Percentiles rank a stretch among this genome's conserved stretches.
phyloP scores from a whole-genome alignment of 2,113 vertebrate genomes.

The Xerus inauris region DNA sequence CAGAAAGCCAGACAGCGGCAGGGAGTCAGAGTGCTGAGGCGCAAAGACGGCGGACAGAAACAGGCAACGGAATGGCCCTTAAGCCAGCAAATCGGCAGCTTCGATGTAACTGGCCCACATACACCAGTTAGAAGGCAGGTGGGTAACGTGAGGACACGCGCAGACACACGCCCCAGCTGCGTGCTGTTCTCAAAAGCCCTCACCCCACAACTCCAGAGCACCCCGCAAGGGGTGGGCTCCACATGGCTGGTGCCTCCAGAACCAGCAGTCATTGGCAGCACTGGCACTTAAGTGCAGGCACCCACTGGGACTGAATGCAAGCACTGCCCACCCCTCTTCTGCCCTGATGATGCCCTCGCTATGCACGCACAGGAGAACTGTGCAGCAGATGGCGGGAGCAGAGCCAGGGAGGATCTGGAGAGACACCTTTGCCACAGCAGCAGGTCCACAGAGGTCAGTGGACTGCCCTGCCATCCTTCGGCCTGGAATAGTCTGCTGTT shows the following conservation, averaged over 20 bases:
- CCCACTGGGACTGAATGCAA: not conserved
- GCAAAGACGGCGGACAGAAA: not conserved
- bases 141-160: not conserved
- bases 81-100: too few relatives aligned
- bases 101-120: not conserved
- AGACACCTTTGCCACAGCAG: too few relatives aligned
- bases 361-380: accelerated
- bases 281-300: not conserved
- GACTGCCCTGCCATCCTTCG: not conserved
- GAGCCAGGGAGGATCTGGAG: too few relatives aligned
- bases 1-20: not conserved
- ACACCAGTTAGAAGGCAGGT: not conserved
- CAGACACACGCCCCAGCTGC: accelerated
- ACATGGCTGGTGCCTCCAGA: accelerated
- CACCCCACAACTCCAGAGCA: too few relatives aligned
- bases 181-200: not conserved
- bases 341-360: accelerated
- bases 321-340: not conserved
- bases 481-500: too few relatives aligned
- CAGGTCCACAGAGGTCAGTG: accelerated
- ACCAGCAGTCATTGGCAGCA: not conserved
- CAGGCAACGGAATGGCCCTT: not conserved
- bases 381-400: accelerated
- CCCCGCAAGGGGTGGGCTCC: too few relatives aligned
- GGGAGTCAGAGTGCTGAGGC: not conserved